Base-by-base conservation (phyloP, 2,797 vertebrate species). In the Potorous gilbertii region DNA sequence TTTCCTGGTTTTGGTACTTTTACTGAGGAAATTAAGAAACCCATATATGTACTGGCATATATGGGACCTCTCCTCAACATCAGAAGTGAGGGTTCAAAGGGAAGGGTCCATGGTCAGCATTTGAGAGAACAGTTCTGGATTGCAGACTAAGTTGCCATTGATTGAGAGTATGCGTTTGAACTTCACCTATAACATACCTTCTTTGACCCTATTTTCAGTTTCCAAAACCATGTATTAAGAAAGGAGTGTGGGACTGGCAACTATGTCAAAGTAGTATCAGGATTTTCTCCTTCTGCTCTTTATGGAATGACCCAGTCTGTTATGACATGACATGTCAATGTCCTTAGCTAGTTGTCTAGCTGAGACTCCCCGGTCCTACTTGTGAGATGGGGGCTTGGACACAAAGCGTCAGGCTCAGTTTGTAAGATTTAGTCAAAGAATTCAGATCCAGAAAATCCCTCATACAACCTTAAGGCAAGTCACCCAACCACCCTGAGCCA, bases 241-340 rank as follows among this genome's bases (percentile, higher is more conserved):
- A 81, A 81, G n/a, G n/a, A 81, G 66, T 21, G n/a, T 21, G 46
- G 24, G 40, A 34, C 11, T 52, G 11, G 56, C 12, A 29, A 31
- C 52, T 31, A 14, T 0, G 2, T 56, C n/a, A 74, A 4, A 3
- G 57, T 54, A 81, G 54, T 27, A 1, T 1, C 62, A 95, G 50
- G 5, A 56, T 34, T 40, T 81, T 81, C n/a, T 92, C 91, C 28
- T 0, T 54, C 27, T 5, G 16, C 34, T 13, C 28, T 92, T 9
- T 0, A 55, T 34, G 31, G 59, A 81, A 46, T 21, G 18, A 27
- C 52, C 1, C 0, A 8, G 27, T 9, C 8, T 40, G 18, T 54
- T 31, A 29, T n/a, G 40, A 13, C 62, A 54, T 0, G n/a, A 5
- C 66, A 52, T 13, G 1, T n/a, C 0, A 3, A 0, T 12, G 1